A percentile compares a stretch with the other conserved stretches of the same genome.
Conservation (phyloP, 2,113 vertebrate species). For the Physeter macrocephalus region DNA sequence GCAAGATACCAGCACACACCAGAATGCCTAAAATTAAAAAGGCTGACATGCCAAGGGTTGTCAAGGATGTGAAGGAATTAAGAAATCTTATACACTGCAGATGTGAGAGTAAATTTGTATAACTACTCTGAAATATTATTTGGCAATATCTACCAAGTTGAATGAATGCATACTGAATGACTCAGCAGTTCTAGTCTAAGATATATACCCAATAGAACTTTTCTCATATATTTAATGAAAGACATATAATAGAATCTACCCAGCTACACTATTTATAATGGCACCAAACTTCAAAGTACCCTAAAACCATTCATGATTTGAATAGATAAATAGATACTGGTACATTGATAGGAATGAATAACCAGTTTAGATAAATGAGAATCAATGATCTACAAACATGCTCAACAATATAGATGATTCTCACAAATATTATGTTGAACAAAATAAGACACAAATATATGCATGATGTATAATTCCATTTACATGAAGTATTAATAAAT, state of each 20-base stretch:
- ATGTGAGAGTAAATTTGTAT: neutral
- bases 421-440: neutral
- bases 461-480: neutral
- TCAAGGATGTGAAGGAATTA: conserved; percentile 6
- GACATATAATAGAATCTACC: neutral
- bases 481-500: neutral
- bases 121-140: neutral
- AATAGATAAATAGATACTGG: neutral
- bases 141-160: neutral
- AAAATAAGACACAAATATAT: neutral
- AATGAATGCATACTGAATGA: neutral
- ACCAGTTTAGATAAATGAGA: neutral
- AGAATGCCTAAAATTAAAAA: conserved; percentile 34
- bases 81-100: neutral
- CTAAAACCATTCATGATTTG: neutral
- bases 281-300: neutral
- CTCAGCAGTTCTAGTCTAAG: neutral
- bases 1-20: neutral
- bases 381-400: neutral
- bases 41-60: neutral
- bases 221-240: neutral
- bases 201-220: neutral
- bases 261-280: neutral
- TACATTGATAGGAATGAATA: neutral
- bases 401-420: neutral